Evolutionary conservation across 2,797 vertebrate species (phyloP).

Genomic region (Spondyliosoma cantharus): DNA sequence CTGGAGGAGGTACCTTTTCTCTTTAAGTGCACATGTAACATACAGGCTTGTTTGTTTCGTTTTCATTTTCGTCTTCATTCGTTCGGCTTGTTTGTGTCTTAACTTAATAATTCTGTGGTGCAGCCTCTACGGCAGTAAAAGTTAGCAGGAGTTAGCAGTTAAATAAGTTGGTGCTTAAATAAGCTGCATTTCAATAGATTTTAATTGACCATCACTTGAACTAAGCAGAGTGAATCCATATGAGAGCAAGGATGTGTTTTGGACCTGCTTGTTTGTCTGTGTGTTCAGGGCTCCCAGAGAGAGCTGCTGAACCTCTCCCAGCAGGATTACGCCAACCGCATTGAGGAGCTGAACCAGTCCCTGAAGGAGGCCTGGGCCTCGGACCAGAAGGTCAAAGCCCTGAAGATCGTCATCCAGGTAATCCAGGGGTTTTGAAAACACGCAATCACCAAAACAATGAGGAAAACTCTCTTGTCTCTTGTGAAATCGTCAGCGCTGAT

Average conservation of each 20-base stretch:
- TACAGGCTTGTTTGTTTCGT: neutral
- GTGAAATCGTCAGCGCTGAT: neutral
- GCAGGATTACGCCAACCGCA: slow-evolving; percentile 96
- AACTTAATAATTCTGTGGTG: no score
- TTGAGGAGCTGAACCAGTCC: slow-evolving; percentile 97
- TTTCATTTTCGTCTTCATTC: no score
- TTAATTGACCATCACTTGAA: neutral
- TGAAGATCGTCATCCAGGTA: slow-evolving; percentile 99
- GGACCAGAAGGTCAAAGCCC: slow-evolving; percentile 98
- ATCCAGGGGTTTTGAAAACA: neutral
- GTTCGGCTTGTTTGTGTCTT: neutral
- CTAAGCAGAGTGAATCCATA: neutral
- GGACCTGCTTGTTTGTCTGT: neutral
- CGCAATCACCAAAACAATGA: neutral
- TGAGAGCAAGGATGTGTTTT: neutral
- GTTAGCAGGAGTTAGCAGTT: no score
- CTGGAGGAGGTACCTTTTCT: slow-evolving; percentile 90
- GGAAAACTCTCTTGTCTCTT: no score
- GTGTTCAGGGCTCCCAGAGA: slow-evolving; percentile 91
- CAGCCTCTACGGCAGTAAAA: no score
- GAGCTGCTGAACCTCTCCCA: slow-evolving; percentile 97
- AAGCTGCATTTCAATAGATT: neutral
- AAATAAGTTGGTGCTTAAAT: neutral
- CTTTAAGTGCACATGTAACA: neutral
- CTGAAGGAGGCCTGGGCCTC: slow-evolving; percentile 97